These are phyloP conservation scores for Dryococelus australis DNA, from an alignment of 2,888 invertebrate genomes.

Conservation along the genomic window DNA sequence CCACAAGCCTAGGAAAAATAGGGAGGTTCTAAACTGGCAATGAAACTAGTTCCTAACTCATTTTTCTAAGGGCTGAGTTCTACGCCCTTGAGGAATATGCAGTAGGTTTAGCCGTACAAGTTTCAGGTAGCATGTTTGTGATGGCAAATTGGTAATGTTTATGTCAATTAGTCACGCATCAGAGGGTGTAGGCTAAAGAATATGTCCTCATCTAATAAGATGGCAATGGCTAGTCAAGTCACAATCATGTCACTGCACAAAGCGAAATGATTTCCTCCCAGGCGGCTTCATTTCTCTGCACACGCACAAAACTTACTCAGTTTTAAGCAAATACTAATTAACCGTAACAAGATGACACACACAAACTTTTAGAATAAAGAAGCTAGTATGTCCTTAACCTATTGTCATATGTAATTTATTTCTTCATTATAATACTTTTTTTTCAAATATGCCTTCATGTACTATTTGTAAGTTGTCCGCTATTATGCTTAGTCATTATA, in stretches of 20 bases:
- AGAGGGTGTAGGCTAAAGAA: neutral
- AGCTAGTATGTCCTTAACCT: too few species aligned
- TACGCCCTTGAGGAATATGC: neutral
- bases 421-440: too few species aligned
- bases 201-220: neutral
- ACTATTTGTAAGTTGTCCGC: too few species aligned
- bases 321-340: too few species aligned
- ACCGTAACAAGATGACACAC: too few species aligned
- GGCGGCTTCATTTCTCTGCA: neutral
- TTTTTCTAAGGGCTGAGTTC: neutral
- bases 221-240: neutral
- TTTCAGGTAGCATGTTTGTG: neutral
- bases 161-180: neutral
- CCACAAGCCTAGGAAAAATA: neutral
- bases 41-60: neutral
- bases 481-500: too few species aligned
- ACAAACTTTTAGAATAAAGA: too few species aligned
- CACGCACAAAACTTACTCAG: neutral
- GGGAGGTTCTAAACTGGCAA: neutral
- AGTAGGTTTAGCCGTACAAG: neutral
- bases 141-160: neutral
- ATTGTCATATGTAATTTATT: too few species aligned
- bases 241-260: neutral
- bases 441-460: too few species aligned
- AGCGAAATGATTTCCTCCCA: neutral